Base-by-base conservation (phyloP, 2,888 invertebrate species). In the Stratiomys singularior region DNA sequence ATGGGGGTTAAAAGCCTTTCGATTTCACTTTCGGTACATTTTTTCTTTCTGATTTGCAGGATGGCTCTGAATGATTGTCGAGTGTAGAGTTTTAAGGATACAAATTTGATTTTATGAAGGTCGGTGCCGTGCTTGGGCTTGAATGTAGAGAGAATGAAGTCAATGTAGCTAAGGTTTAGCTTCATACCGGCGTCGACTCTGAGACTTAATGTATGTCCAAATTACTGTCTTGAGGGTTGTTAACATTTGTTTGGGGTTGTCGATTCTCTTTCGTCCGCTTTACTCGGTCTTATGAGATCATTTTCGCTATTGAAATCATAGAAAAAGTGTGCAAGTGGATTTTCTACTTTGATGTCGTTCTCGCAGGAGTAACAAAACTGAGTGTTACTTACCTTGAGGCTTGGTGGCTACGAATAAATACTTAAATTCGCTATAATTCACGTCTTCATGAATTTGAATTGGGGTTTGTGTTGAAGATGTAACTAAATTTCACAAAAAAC, bases 41-140 rank as follows among this genome's bases (percentile, higher is more conserved):
- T 28, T 46, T 46, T 46, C 30, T 47, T 47, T 46, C 9, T 5
- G 3, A 37, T 37, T 52, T 52, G 52, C 3, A 37, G 37, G 37
- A 37, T 37, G 37, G 9, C 37, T 3, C 9, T 52, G 52, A 15
- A 13, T 13, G 15, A 4, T 18, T 52, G 18, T 52, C 15, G 52
- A 21, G 23, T 9, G 58, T 60, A 13, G 28, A 30, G 30, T 25
- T 30, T 15, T 13, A 69, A 23, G 69, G 69, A 69, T 69, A 69
- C 69, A 69, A 69, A 69, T 69, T 69, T 69, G 69, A 69, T 47
- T 69, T 69, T 69, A 69, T 69, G 69, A 69, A 69, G 69, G 13
- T 25, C 47, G 13, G 60, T 13, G 15, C 5, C 25, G 4, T 21
- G 23, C 60, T 25, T 37, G 9, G 9, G 37, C 37, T 37, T 37